Evolutionary conservation across 1,140 invertebrate species (phyloP).

Genomic region (Leptinotarsa texana): DNA sequence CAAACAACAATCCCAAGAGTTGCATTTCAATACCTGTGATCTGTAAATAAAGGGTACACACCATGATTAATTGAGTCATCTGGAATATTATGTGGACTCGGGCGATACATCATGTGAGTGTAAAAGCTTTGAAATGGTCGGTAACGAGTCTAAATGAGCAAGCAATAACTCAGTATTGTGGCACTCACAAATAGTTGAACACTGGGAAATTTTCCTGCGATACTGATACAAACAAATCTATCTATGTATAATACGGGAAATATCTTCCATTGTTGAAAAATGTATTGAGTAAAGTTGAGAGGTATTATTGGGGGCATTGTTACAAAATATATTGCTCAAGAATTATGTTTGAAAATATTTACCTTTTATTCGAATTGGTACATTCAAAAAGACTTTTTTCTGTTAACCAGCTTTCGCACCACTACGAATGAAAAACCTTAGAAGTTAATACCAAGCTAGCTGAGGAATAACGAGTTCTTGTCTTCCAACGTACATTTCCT

Average conservation of each 20-base stretch:
- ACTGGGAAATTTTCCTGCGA: constrained; percentile 10
- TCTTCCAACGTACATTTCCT: too few relatives aligned
- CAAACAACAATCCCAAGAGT: neutral
- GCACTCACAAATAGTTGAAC: constrained; percentile 12
- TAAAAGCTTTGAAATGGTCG: constrained; percentile 4
- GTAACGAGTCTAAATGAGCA: constrained; percentile 23
- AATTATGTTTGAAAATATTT: too few relatives aligned
- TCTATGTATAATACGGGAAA: neutral
- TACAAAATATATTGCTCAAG: too few relatives aligned
- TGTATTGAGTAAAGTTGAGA: too few relatives aligned
- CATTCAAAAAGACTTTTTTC: too few relatives aligned
- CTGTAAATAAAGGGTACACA: neutral
- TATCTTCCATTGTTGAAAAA: neutral
- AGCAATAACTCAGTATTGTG: constrained; percentile 20
- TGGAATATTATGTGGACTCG: constrained; percentile 11
- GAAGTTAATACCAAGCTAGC: too few relatives aligned
- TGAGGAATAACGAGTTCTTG: too few relatives aligned
- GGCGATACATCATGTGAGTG: constrained; percentile 15
- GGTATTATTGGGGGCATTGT: too few relatives aligned
- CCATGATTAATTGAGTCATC: constrained; percentile 24
- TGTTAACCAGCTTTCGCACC: too few relatives aligned
- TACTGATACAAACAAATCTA: constrained; percentile 27
- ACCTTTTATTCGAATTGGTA: too few relatives aligned
- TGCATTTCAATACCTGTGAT: neutral
- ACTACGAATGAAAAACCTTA: too few relatives aligned